These are phyloP conservation scores for Yponomeuta malinellus DNA, from an alignment of 2,888 invertebrate genomes.

Conservation along the genomic window DNA sequence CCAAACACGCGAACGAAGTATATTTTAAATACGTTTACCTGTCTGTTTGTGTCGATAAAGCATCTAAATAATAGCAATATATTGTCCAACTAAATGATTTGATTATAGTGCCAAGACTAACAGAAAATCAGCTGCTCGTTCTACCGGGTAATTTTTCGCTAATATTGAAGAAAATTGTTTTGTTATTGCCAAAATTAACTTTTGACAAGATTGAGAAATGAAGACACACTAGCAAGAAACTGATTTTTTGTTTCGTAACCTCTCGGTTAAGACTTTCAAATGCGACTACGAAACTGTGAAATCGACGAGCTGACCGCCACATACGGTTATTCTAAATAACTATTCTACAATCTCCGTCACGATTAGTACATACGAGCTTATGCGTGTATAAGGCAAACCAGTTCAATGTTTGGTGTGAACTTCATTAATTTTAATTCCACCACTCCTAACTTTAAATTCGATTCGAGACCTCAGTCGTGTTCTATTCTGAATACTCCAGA, in stretches of 20 bases:
- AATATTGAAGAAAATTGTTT: too few relatives aligned
- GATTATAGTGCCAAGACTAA: not conserved
- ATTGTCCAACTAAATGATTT: conserved; percentile 26
- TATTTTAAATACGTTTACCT: conserved; percentile 63
- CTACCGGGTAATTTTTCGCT: not conserved
- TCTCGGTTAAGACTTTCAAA: conserved; percentile 56
- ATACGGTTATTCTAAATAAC: conserved; percentile 55
- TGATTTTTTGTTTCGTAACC: not conserved
- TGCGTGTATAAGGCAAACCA: conserved; percentile 32
- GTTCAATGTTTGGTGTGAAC: conserved; percentile 17
- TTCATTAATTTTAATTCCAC: conserved; percentile 1
- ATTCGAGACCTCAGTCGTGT: not conserved
- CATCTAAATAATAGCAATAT: conserved; percentile 38
- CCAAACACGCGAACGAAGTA: conserved; percentile 55
- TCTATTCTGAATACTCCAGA: not conserved
- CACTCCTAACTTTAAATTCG: not conserved
- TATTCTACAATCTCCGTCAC: conserved; percentile 59
- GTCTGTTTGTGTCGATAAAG: conserved; percentile 48
- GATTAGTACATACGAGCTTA: conserved; percentile 46
- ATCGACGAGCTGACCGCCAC: conserved; percentile 43
- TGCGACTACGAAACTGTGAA: conserved; percentile 63
- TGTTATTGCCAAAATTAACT: too few relatives aligned
- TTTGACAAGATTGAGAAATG: not conserved
- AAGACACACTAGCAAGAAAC: not conserved
- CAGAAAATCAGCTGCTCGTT: not conserved